Percentiles rank a stretch among this genome's conserved stretches.
phyloP scores from a whole-genome alignment of 2,888 invertebrate genomes.

The Sminthurinus aureus region DNA sequence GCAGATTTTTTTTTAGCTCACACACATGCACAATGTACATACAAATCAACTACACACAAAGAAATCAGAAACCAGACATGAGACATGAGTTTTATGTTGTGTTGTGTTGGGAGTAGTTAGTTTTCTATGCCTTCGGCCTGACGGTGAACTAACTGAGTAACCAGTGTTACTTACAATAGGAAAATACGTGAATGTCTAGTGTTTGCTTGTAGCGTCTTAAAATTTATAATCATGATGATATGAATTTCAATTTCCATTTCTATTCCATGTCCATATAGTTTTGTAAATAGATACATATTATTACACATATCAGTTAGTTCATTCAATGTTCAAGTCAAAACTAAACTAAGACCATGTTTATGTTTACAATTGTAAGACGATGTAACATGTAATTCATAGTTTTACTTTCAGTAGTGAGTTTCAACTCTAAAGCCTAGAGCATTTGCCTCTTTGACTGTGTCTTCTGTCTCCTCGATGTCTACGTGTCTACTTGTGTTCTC shows the following conservation, averaged over 20 bases:
- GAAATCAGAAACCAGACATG: neutral
- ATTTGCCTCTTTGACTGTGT: neutral
- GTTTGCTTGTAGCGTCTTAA: neutral
- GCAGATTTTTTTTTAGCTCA: neutral
- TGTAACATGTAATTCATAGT: neutral
- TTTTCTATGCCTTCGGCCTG: constrained; percentile 9
- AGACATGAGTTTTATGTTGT: neutral
- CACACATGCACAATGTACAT: neutral
- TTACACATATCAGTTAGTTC: too few species aligned
- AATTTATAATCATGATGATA: neutral
- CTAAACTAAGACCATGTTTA: neutral
- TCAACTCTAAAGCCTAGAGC: neutral
- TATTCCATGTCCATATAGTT: neutral
- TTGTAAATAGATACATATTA: neutral
- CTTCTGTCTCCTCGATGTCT: neutral
- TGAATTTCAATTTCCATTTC: neutral
- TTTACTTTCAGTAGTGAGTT: neutral
- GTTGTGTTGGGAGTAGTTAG: neutral
- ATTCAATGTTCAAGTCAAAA: neutral
- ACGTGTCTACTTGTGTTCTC: too few species aligned
- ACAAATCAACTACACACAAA: neutral
- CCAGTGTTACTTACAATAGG: too few species aligned
- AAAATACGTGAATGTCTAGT: too few species aligned
- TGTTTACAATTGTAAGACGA: constrained; percentile 9
- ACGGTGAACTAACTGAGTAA: too few species aligned